phyloP scores from a whole-genome alignment of 92 coral and sea anemone genomes.

The Chrysogorgia sp. region DNA sequence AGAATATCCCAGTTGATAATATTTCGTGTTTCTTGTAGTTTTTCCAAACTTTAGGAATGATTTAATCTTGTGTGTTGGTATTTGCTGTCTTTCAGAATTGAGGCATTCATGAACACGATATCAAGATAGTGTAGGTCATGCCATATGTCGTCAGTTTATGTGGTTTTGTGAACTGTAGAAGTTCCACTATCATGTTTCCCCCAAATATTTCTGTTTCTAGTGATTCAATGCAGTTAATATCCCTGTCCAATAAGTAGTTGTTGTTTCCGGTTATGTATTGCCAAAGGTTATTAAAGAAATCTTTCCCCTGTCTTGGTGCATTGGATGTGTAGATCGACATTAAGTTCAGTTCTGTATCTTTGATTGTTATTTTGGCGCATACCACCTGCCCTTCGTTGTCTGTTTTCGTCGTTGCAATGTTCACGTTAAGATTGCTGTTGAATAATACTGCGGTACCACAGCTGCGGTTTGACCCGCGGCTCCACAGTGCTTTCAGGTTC shows the following conservation, averaged over 20 bases:
- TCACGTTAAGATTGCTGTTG: not conserved
- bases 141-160: conserved; percentile 41
- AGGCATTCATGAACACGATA: too few relatives aligned
- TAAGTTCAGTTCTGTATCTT: not conserved
- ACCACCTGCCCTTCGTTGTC: conserved; percentile 40
- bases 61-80: too few relatives aligned
- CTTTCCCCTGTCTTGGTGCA: conserved; percentile 19
- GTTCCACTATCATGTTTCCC: not conserved
- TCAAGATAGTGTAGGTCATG: not conserved
- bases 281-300: not conserved
- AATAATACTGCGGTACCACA: conserved; percentile 38
- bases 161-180: not conserved
- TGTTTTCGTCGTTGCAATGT: not conserved
- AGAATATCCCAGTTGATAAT: too few relatives aligned
- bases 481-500: conserved; percentile 30
- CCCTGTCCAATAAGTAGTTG: conserved; percentile 25
- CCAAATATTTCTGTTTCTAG: conserved; percentile 27
- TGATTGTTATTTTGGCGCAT: not conserved
- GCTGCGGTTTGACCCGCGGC: not conserved
- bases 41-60: too few relatives aligned
- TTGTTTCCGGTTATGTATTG: not conserved
- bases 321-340: conserved; percentile 47
- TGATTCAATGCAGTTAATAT: conserved; percentile 44
- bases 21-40: too few relatives aligned
- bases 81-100: too few relatives aligned